phyloP scores from a whole-genome alignment of 1,140 invertebrate genomes.

The Drosophila jambulina region DNA sequence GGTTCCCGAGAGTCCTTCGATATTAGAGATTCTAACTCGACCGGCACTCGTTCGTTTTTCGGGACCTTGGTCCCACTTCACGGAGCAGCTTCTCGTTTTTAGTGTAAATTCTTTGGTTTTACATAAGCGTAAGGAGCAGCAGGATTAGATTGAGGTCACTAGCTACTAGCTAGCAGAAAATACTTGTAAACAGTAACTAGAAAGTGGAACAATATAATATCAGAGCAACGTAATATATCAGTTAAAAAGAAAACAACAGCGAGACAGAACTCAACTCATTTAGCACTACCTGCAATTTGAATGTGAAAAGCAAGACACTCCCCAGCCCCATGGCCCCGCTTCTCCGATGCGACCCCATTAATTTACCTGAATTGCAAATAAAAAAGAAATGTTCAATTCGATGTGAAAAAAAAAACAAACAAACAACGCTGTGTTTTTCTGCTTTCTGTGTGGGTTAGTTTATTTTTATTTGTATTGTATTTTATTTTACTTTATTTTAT shows the following conservation, averaged over 20 bases:
- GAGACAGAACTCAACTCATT: constrained; percentile 60
- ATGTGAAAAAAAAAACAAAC: constrained; percentile 61
- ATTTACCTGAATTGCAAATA: constrained; percentile 77
- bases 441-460: constrained; percentile 1
- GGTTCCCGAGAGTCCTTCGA: constrained; percentile 10
- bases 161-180: constrained; percentile 29
- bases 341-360: constrained; percentile 56
- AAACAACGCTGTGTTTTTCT: neutral
- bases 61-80: constrained; percentile 10
- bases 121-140: constrained; percentile 53
- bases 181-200: constrained; percentile 46
- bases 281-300: constrained; percentile 77
- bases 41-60: neutral
- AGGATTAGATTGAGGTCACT: constrained; percentile 21
- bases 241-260: constrained; percentile 36
- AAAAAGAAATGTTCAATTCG: constrained; percentile 77
- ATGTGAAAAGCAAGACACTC: constrained; percentile 56
- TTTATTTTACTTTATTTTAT: neutral
- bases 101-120: constrained; percentile 67
- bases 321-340: constrained; percentile 16
- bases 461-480: constrained; percentile 11
- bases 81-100: constrained; percentile 66
- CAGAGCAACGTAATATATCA: constrained; percentile 77
- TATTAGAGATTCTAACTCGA: neutral
- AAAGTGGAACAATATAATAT: constrained; percentile 60